Conservation (phyloP, 2,888 invertebrate species). For the Itoplectis maculator region DNA sequence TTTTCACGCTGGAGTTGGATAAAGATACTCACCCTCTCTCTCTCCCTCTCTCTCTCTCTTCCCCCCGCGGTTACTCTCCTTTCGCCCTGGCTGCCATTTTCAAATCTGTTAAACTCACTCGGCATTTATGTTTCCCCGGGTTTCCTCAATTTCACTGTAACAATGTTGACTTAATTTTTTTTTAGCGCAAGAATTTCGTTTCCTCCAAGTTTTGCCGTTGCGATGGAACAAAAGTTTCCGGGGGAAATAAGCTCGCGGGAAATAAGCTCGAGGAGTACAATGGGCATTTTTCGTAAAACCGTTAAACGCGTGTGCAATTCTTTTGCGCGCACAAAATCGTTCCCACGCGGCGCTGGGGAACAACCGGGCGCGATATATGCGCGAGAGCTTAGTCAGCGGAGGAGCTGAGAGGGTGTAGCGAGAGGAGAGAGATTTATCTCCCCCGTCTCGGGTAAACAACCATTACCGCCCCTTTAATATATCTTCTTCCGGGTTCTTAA, state of each 20-base stretch:
- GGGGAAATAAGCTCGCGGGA: not conserved
- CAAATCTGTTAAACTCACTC: constrained; percentile 17
- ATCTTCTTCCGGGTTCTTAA: constrained; percentile 42
- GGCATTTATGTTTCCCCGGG: not conserved
- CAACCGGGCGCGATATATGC: constrained; percentile 7
- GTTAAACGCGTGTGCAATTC: not conserved
- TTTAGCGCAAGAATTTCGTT: not conserved
- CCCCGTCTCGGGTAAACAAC: constrained; percentile 33
- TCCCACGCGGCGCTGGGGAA: no score
- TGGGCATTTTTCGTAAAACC: not conserved
- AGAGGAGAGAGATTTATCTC: constrained; percentile 36
- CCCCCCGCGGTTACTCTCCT: not conserved
- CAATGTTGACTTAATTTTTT: not conserved
- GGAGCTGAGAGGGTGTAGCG: not conserved
- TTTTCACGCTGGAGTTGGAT: constrained; percentile 43
- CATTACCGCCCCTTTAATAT: constrained; percentile 45
- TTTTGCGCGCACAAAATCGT: constrained; percentile 12
- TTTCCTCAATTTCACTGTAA: not conserved
- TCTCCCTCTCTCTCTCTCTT: not conserved
- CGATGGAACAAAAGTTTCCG: not conserved
- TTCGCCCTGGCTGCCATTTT: not conserved
- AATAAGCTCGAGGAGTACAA: not conserved
- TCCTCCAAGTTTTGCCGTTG: not conserved
- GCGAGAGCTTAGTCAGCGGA: constrained; percentile 13
- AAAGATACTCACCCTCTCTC: constrained; percentile 14